phyloP scores from a whole-genome alignment of 2,113 vertebrate genomes.

The Pedetes capensis region DNA sequence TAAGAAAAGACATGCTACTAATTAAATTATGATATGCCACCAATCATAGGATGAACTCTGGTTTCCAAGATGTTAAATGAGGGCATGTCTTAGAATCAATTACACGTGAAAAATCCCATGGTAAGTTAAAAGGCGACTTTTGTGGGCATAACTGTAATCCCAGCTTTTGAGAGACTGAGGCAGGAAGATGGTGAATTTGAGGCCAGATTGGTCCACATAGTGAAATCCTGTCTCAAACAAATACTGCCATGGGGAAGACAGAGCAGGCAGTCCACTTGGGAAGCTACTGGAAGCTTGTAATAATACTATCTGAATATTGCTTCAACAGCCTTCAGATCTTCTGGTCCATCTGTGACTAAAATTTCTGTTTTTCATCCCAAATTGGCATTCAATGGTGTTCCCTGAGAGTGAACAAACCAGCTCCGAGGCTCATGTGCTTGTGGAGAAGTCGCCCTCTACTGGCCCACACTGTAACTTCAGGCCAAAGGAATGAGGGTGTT shows the following conservation, averaged over 20 bases:
- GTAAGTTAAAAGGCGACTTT: background rate
- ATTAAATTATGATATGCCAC: background rate
- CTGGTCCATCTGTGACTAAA: slow-evolving; percentile 2
- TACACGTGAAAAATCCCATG: background rate
- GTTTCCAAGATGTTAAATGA: background rate
- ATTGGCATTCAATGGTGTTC: background rate
- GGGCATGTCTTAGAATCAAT: background rate
- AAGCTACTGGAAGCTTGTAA: background rate
- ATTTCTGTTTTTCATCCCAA: background rate
- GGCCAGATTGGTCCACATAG: too few species aligned
- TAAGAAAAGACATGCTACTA: background rate
- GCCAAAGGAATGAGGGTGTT: background rate
- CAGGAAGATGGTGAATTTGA: too few species aligned
- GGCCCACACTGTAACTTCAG: slow-evolving; percentile 50
- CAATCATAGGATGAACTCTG: background rate
- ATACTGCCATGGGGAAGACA: background rate
- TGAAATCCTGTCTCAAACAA: too few species aligned
- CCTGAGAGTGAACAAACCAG: background rate
- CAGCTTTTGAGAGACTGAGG: too few species aligned
- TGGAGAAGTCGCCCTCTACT: slow-evolving; percentile 17
- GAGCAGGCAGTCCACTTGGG: background rate
- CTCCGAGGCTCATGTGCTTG: rapidly evolving
- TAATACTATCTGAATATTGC: background rate
- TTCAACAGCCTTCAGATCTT: background rate
- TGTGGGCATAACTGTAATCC: too few species aligned